phyloP scores from a whole-genome alignment of 2,888 invertebrate species.

The Agriopis aurantiaria region DNA sequence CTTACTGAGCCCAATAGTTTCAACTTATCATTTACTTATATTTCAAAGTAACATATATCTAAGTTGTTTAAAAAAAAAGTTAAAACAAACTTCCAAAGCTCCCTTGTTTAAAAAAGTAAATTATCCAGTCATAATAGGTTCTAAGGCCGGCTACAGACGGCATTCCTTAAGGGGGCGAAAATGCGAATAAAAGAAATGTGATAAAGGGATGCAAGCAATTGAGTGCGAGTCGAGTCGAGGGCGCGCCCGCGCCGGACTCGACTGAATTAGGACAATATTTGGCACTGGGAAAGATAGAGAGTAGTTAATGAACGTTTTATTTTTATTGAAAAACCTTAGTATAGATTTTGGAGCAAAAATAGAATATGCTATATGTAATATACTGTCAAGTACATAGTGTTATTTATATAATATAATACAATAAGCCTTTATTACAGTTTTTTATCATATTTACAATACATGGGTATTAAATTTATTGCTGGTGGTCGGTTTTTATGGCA shows the following conservation, averaged over 20 bases:
- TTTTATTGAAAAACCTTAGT: neutral
- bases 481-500: no score
- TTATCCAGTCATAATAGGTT: conserved; percentile 48
- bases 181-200: conserved; percentile 76
- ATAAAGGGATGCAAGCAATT: conserved; percentile 80
- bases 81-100: neutral
- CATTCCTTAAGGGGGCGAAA: conserved; percentile 26
- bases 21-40: neutral
- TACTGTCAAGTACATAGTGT: no score
- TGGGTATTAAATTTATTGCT: no score
- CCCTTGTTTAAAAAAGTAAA: conserved; percentile 43
- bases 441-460: no score
- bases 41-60: no score
- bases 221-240: conserved; percentile 69
- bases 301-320: neutral
- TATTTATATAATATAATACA: no score
- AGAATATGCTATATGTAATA: no score
- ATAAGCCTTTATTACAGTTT: no score
- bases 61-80: no score
- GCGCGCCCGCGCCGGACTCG: conserved; percentile 48
- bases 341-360: no score
- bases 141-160: conserved; percentile 33
- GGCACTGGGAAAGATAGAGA: conserved; percentile 43
- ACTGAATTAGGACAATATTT: conserved; percentile 75
- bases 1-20: no score